Base-by-base conservation (phyloP, 2,797 vertebrate genomes). In the Orestias chungarensis region DNA sequence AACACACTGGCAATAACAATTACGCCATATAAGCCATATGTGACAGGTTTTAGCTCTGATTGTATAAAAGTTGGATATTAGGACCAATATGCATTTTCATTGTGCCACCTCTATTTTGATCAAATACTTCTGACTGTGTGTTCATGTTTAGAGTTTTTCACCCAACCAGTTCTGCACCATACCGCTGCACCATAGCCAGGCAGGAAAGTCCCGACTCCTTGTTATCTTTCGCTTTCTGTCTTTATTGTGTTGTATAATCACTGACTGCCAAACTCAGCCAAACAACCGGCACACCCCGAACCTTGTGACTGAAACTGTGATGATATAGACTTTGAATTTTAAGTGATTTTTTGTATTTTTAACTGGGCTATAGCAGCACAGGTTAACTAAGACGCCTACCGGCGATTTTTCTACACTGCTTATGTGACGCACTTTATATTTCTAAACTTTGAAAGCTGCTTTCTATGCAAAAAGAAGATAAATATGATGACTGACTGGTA, bases 221-320 rank as follows among this genome's bases (percentile, higher is more conserved):
- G n/a, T n/a, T n/a, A n/a, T 81, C 83, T 92, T 92, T 90, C 85
- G 0, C 82, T 91, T 92, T 91, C 86, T 40, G 0, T 83, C 15
- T 64, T 44, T 2, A 6, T 0, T 10, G 12, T 0, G 20, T 66
- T 59, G 8, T 43, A 23, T 0, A 27, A 15, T 55, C 14, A 12
- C 2, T 1, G 6, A 11, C 44, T 40, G 65, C 31, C 42, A 54
- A 74, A 76, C 57, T 8, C 47, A 75, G 23, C 65, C 70, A 65
- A 78, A 40, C 71, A 2, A 12, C n/a, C 29, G 71, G 73, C 65
- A 33, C 74, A 6, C 25, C 68, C 29, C 1, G 17, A 0, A 31
- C 62, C 55, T 17, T 25, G 50, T 74, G 64, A 84, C 64, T 0
- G 12, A 83, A 68, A 73, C 3, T 1, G n/a, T 25, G 20, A 52